Percentiles rank a stretch among this genome's conserved stretches.
phyloP scores from a whole-genome alignment of 2,113 vertebrate species.

The Alosa alosa region DNA sequence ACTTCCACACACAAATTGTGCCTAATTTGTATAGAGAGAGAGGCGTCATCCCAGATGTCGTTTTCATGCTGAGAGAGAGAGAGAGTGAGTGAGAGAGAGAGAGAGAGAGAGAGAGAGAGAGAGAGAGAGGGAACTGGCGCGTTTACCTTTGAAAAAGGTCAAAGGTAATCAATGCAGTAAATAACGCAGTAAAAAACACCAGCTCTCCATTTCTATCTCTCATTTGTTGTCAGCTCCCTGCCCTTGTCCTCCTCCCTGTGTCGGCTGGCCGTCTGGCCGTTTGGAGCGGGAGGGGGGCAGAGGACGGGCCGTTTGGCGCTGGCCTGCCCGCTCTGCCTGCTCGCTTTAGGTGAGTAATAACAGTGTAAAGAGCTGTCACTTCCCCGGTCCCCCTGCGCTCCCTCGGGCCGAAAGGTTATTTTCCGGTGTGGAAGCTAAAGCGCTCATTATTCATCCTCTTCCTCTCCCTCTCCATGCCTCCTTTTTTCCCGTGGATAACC shows the following conservation, averaged over 20 bases:
- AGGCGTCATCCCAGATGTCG: background rate
- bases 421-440: slow-evolving; percentile 56
- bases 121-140: background rate
- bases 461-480: slow-evolving; percentile 24
- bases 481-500: slow-evolving; percentile 54
- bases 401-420: slow-evolving; percentile 48
- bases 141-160: slow-evolving; percentile 19
- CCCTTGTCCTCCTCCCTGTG: background rate
- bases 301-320: background rate
- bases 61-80: background rate
- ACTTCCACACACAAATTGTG: slow-evolving; percentile 13
- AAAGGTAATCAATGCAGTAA: slow-evolving; percentile 15
- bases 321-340: background rate
- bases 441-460: slow-evolving; percentile 64
- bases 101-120: background rate
- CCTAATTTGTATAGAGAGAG: background rate
- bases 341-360: slow-evolving; percentile 25
- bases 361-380: slow-evolving; percentile 31
- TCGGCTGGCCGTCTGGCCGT: background rate
- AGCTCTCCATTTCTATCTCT: background rate
- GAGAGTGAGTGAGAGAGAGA: background rate
- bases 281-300: background rate
- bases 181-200: background rate
- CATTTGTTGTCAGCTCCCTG: background rate
- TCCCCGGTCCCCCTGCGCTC: slow-evolving; percentile 9